Evolutionary conservation across 2,113 vertebrate species (phyloP).

Genomic region (Fregata magnificens): DNA sequence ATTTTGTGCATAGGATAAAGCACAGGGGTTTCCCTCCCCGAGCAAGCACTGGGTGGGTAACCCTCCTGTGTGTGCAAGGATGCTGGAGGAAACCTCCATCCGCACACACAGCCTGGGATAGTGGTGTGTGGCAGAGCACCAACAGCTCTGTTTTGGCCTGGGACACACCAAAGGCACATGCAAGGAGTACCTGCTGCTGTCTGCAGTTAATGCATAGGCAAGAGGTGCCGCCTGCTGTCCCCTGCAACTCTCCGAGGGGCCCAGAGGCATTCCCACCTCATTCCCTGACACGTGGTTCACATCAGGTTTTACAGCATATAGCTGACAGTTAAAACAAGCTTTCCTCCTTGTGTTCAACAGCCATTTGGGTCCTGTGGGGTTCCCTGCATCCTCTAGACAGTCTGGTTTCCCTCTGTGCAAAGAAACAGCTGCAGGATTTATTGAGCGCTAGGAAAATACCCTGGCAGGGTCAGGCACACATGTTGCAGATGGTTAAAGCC

Average conservation of each 20-base stretch:
- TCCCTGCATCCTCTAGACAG: not conserved
- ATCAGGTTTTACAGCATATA: not conserved
- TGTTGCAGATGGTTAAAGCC: not conserved
- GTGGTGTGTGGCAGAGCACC: not conserved
- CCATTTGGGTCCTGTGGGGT: not conserved
- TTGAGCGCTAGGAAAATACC: not conserved
- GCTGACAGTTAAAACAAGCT: not conserved
- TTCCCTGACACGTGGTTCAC: too few relatives aligned
- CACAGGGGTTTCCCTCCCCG: not conserved
- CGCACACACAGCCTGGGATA: rapidly evolving
- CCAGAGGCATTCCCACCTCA: not conserved
- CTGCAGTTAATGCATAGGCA: too few relatives aligned
- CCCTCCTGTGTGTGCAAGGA: rapidly evolving
- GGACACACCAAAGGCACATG: not conserved
- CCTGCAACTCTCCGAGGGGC: not conserved
- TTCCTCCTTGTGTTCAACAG: not conserved
- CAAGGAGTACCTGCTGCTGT: not conserved
- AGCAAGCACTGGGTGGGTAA: not conserved
- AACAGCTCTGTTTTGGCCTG: not conserved
- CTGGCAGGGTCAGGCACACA: not conserved
- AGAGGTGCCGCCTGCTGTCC: not conserved
- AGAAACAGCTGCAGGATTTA: not conserved
- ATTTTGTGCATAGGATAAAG: not conserved
- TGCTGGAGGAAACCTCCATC: not conserved
- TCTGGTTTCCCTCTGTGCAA: not conserved